Evolutionary conservation across 2,113 vertebrate species (phyloP).

Genomic region (Calyptommatus sinebrachiatus): DNA sequence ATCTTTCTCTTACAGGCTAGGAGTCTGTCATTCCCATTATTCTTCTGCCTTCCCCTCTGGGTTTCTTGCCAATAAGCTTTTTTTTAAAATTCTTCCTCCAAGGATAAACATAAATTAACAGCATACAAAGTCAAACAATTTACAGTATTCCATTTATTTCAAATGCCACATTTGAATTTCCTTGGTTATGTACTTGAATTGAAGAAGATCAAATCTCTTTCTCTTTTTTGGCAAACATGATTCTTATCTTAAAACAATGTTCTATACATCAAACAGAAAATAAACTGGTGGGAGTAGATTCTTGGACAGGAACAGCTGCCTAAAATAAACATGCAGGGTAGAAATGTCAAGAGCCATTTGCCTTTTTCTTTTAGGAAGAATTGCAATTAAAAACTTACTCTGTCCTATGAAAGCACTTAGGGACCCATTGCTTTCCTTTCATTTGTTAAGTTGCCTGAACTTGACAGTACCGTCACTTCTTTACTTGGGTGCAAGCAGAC

Average conservation of each 20-base stretch:
- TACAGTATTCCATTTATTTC: neutral
- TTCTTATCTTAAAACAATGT: neutral
- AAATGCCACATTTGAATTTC: neutral
- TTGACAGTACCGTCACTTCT: neutral
- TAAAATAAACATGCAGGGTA: neutral
- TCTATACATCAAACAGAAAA: neutral
- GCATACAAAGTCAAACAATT: neutral
- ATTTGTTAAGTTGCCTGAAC: neutral
- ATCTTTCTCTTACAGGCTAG: neutral
- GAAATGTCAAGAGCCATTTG: neutral
- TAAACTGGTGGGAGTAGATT: neutral
- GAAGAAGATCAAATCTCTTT: neutral
- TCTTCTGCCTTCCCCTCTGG: neutral
- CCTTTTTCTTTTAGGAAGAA: neutral
- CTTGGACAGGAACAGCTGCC: neutral
- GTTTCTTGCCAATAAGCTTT: neutral
- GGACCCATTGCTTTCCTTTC: neutral
- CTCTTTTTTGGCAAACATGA: neutral
- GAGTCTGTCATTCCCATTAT: neutral
- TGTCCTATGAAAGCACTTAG: neutral
- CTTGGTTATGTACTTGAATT: neutral
- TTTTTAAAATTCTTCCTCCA: neutral
- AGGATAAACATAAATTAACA: neutral
- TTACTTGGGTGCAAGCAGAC: no score
- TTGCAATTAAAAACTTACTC: neutral